Base-by-base conservation (phyloP, 2,888 invertebrate species). In the Crematogaster levior region DNA sequence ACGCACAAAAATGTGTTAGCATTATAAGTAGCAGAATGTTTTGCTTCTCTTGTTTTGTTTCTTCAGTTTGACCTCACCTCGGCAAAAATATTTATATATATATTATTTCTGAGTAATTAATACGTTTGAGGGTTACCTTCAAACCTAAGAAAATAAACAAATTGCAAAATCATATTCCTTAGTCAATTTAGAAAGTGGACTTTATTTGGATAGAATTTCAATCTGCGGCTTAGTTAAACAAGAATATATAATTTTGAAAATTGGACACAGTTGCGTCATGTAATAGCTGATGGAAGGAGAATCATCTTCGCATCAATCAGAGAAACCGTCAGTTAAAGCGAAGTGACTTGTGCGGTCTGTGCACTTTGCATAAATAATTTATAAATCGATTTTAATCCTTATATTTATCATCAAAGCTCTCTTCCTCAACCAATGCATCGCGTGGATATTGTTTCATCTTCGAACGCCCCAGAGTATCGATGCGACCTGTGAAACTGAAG, bases 181-280 rank as follows among this genome's bases (percentile, higher is more conserved):
- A 9, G 5, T 56, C 27, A 58, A n/a, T 58, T 72, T 72, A 18
- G 27, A 72, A 40, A 72, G 15, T 72, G n/a, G 21, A 40, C 15
- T 27, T 58, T 1, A 58, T 58, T 40, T 58, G 12, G 18, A 27
- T 24, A 72, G 70, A 56, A 56, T 40, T 56, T 56, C 24, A 58
- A 58, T 40, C 12, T 58, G 37, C 24, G 24, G 40, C 40, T 40
- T 72, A 12, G 48, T 27, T 21, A 24, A 2, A 15, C 7, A 18
- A 40, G 24, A 40, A 40, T 40, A n/a, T 72, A 40, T 40, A 15
- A 72, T 40, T 58, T 40, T 7, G 40, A 72, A 72, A 72, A 58
- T 72, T 56, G 27, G 7, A 24, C 24, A 53, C 24, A 53, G 24
- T 53, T 24, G 24, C 15, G 3, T 70, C 37, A 37, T 12, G 34